Percentiles rank a stretch among this genome's conserved stretches.
These are phyloP conservation scores for Cyanoramphus novaezelandiae DNA, from an alignment of 2,113 vertebrate genomes.

Conservation along the genomic window DNA sequence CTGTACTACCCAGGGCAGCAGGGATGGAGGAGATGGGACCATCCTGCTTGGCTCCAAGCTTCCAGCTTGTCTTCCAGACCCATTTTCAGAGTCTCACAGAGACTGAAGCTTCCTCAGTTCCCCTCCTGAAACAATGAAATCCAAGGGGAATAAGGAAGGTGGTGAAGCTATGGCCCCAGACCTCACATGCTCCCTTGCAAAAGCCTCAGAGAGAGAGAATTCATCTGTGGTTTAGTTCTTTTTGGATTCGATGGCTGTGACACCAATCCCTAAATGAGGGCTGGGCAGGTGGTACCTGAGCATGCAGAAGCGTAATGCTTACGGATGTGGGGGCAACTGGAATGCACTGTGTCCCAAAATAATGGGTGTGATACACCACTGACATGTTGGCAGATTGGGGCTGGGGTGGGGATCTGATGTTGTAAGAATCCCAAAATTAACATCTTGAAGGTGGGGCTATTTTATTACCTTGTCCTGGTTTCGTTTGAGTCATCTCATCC, in stretches of 20 bases:
- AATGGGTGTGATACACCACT: not conserved
- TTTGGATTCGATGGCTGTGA: not conserved
- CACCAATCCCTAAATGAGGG: not conserved
- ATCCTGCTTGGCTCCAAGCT: not conserved
- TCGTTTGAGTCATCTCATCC: not conserved
- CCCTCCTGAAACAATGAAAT: not conserved
- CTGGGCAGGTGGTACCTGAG: rapidly evolving
- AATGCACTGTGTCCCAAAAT: rapidly evolving
- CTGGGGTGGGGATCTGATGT: not conserved
- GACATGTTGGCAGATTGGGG: rapidly evolving
- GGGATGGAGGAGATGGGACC: not conserved
- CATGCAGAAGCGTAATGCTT: not conserved
- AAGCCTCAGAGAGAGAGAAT: not conserved
- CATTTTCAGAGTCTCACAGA: not conserved
- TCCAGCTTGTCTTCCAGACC: not conserved
- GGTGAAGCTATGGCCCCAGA: rapidly evolving
- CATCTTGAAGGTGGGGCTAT: not conserved
- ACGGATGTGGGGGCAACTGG: rapidly evolving
- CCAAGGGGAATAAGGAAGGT: not conserved
- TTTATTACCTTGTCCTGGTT: not conserved
- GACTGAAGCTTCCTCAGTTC: not conserved
- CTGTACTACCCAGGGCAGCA: not conserved
- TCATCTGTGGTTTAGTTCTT: not conserved
- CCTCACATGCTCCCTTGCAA: not conserved
- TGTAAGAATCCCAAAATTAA: not conserved